phyloP scores from a whole-genome alignment of 2,113 vertebrate species.

The Tyrannus savana region DNA sequence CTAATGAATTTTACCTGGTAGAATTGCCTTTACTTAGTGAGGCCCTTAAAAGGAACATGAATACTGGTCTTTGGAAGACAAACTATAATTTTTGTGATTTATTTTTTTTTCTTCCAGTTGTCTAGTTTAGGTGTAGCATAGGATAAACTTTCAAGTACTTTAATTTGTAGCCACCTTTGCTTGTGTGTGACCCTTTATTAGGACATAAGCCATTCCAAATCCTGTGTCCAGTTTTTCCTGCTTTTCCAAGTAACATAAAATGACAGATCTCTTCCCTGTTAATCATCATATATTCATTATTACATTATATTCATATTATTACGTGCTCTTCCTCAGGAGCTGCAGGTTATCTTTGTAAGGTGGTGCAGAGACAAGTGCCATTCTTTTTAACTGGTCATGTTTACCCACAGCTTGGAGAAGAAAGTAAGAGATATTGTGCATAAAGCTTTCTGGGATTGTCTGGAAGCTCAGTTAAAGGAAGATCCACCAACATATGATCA shows the following conservation, averaged over 20 bases:
- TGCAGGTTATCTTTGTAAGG: neutral
- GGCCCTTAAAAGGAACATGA: neutral
- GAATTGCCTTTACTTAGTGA: neutral
- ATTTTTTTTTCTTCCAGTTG: neutral
- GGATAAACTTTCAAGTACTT: neutral
- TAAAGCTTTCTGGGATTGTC: conserved; percentile 95
- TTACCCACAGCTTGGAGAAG: conserved; percentile 85
- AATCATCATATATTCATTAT: neutral
- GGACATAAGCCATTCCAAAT: neutral
- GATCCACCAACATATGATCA: conserved; percentile 82
- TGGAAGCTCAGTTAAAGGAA: conserved; percentile 88
- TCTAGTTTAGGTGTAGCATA: neutral
- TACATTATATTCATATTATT: neutral
- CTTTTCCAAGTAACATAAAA: neutral
- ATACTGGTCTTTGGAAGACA: neutral
- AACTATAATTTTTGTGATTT: neutral
- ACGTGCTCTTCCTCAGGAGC: neutral
- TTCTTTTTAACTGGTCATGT: neutral
- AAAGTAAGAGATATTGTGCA: conserved; percentile 93
- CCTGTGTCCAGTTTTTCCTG: neutral
- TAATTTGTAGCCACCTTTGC: neutral
- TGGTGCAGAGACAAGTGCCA: neutral
- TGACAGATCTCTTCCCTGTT: neutral
- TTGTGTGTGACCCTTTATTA: neutral
- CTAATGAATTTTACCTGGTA: neutral